Evolutionary conservation across 2,888 invertebrate genomes (phyloP).

Genomic region (Leptinotarsa juncta): DNA sequence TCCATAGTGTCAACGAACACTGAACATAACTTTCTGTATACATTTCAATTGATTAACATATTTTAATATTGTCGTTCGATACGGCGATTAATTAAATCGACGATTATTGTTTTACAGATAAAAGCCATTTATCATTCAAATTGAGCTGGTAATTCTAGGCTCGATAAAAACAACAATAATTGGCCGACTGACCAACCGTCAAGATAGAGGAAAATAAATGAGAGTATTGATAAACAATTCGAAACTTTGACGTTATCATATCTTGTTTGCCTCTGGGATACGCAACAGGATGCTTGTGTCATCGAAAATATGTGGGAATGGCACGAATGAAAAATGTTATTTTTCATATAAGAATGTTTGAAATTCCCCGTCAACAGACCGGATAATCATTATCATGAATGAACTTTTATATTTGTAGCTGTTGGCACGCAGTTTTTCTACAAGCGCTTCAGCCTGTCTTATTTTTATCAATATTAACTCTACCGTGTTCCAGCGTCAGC

Average conservation of each 20-base stretch:
- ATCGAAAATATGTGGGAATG: not conserved
- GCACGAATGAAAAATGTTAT: too few relatives aligned
- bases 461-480: constrained; percentile 22
- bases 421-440: not conserved
- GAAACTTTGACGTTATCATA: not conserved
- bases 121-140: constrained; percentile 36
- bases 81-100: constrained; percentile 37
- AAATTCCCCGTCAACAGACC: too few relatives aligned
- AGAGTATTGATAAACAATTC: constrained; percentile 1
- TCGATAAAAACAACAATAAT: constrained; percentile 35
- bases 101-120: constrained; percentile 40
- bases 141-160: constrained; percentile 31
- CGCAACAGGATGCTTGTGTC: not conserved
- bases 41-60: constrained; percentile 38
- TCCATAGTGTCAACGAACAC: constrained; percentile 8
- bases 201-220: constrained; percentile 25
- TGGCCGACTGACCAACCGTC: constrained; percentile 31
- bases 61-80: constrained; percentile 31
- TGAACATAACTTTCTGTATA: constrained; percentile 30
- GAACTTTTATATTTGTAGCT: not conserved
- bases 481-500: constrained; percentile 1
- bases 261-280: not conserved
- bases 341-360: too few relatives aligned
- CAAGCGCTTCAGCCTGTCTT: not conserved
- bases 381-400: not conserved